Evolutionary conservation across 2,113 vertebrate species (phyloP).

Genomic region (Saimiri boliviensis): DNA sequence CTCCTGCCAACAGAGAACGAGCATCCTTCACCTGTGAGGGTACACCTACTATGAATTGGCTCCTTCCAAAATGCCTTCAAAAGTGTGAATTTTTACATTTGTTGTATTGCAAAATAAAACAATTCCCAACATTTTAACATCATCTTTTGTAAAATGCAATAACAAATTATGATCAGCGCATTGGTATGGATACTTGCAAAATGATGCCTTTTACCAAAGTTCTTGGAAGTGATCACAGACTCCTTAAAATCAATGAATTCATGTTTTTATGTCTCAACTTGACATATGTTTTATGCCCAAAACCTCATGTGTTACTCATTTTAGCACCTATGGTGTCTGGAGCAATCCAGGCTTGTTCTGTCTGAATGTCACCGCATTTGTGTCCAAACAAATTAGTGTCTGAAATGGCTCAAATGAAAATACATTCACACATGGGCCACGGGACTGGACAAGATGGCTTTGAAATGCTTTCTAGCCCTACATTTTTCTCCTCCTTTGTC

Average conservation of each 20-base stretch:
- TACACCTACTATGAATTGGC: background rate
- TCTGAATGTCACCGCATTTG: slow-evolving; percentile 53
- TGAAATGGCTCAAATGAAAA: slow-evolving; percentile 33
- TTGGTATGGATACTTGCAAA: background rate
- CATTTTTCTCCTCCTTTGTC: background rate
- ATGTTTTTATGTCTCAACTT: background rate
- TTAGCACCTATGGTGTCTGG: slow-evolving; percentile 60
- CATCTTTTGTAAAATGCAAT: background rate
- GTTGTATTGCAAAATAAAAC: background rate
- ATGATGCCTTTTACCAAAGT: background rate
- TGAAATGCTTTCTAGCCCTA: background rate
- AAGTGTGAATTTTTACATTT: background rate
- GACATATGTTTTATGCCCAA: background rate
- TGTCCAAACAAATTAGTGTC: slow-evolving; percentile 59
- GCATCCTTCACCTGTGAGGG: background rate
- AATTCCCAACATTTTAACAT: background rate
- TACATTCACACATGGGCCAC: background rate
- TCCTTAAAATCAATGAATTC: background rate
- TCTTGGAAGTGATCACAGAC: background rate
- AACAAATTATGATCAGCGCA: background rate
- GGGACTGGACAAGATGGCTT: background rate
- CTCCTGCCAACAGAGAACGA: background rate
- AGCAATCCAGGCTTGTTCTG: background rate
- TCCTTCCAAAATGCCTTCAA: background rate
- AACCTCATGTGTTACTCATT: background rate